Base-by-base conservation (phyloP, 2,113 vertebrate species). In the Phrynosoma blainvillii region DNA sequence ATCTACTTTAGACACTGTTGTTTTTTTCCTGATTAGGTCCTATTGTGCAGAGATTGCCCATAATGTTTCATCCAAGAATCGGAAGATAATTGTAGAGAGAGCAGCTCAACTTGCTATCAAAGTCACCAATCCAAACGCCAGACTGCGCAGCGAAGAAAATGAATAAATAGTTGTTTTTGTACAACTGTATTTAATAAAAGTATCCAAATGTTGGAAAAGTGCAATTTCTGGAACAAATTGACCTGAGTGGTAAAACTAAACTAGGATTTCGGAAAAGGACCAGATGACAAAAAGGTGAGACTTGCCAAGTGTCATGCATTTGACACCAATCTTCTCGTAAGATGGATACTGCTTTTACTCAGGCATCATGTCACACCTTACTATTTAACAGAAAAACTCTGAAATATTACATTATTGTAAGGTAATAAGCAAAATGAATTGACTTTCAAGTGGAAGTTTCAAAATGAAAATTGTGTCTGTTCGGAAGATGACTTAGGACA, bases 31-130 rank as follows among this genome's bases (percentile, higher is more conserved):
- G 93, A 42, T 7, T 89, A 99, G 99, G 96, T 98, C 98, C 0
- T 98, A 98, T 92, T 99, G 98, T 13, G 99, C 99, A 7, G 99
- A 99, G 95, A 99, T 99, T 0, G 99, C 99, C 90, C 99, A 99
- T 97, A 99, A 99, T 0, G 99, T 99, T 62, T 99, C 99, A 68
- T 99, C 99, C 0, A 99, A 99, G 97, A 99, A 99, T 96, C 97
- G 99, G 92, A 99, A 99, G 95, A 66, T 98, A 66, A 99, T 99
- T 0, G 99, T 99, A 93, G 99, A 99, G 95, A 96, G 99, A 89
- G 99, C 99, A 0, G 99, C 99, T n/a, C 99, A 99, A 96, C 96
- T 99, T 40, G 99, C 99, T 91, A 98, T 99, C 96, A 99, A 99
- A 96, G 95, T 99, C 95, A 99, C 99, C 90, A 99, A 99, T 83